Evolutionary conservation across 2,113 vertebrate species (phyloP).

Genomic region (Amphilophus citrinellus): DNA sequence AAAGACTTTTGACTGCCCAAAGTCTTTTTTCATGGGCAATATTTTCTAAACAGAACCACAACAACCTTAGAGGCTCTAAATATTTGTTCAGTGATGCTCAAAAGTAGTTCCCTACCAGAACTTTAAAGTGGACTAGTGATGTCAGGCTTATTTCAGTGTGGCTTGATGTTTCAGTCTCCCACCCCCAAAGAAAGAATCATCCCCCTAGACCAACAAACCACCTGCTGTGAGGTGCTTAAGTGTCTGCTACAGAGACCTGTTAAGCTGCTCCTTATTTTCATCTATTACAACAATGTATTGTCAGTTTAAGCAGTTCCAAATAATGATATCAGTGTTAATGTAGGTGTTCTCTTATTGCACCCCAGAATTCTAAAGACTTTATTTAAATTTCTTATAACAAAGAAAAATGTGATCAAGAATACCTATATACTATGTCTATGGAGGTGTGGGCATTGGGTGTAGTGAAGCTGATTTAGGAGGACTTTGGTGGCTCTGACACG

Average conservation of each 20-base stretch:
- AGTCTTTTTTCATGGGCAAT: not conserved
- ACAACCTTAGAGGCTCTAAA: too few species aligned
- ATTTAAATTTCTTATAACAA: too few species aligned
- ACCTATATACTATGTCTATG: not conserved
- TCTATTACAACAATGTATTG: too few species aligned
- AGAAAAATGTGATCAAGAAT: rapidly evolving
- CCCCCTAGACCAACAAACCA: not conserved
- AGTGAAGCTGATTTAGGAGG: not conserved
- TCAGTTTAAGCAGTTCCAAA: too few species aligned
- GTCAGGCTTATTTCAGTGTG: too few species aligned
- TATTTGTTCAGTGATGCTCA: not conserved
- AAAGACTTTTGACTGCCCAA: not conserved
- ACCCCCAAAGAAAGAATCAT: not conserved
- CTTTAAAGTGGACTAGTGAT: too few species aligned
- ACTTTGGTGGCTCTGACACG: too few species aligned
- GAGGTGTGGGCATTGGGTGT: not conserved
- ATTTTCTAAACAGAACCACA: not conserved
- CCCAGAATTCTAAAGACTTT: not conserved
- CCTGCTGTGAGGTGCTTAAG: too few species aligned
- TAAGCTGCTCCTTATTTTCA: too few species aligned
- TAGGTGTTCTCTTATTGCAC: rapidly evolving
- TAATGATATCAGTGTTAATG: too few species aligned
- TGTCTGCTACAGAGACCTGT: too few species aligned
- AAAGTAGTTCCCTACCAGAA: not conserved
- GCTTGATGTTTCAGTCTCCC: too few species aligned